These are phyloP conservation scores for Drosophila sproati DNA, from an alignment of 1,140 invertebrate species.

Conservation along the genomic window DNA sequence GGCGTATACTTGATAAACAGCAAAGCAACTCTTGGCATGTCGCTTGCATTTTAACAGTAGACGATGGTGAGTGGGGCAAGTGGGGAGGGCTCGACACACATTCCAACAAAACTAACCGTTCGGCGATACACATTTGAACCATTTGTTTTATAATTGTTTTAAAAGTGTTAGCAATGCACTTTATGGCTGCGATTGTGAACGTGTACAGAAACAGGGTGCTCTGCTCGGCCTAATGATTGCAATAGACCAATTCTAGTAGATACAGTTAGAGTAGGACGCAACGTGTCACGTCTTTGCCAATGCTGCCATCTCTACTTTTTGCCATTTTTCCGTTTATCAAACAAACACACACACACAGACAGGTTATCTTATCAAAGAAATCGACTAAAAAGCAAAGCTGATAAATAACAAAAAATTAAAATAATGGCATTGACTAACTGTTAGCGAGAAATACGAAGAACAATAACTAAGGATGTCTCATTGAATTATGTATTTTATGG, in stretches of 20 bases:
- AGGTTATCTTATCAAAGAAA: slow-evolving; percentile 47
- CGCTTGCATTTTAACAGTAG: neutral
- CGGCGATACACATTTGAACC: too few species aligned
- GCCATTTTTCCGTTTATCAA: slow-evolving; percentile 11
- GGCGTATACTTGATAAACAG: slow-evolving; percentile 42
- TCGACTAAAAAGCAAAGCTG: slow-evolving; percentile 33
- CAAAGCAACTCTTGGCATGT: neutral
- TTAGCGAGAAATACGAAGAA: slow-evolving; percentile 16
- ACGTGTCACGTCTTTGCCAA: neutral
- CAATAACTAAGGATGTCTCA: slow-evolving; percentile 6
- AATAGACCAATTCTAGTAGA: too few species aligned
- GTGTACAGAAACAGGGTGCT: too few species aligned
- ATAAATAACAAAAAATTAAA: slow-evolving; percentile 21
- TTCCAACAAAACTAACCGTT: neutral
- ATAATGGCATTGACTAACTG: slow-evolving; percentile 46
- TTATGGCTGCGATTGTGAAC: too few species aligned
- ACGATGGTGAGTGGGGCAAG: neutral
- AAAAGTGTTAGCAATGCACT: too few species aligned
- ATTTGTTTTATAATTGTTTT: too few species aligned
- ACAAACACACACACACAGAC: slow-evolving; percentile 12
- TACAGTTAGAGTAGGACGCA: too few species aligned
- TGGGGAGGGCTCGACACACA: neutral
- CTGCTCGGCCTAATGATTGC: too few species aligned
- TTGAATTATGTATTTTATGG: neutral
- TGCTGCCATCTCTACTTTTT: slow-evolving; percentile 1